phyloP scores from a whole-genome alignment of 2,888 invertebrate species.

The Macrophya alboannulata region DNA sequence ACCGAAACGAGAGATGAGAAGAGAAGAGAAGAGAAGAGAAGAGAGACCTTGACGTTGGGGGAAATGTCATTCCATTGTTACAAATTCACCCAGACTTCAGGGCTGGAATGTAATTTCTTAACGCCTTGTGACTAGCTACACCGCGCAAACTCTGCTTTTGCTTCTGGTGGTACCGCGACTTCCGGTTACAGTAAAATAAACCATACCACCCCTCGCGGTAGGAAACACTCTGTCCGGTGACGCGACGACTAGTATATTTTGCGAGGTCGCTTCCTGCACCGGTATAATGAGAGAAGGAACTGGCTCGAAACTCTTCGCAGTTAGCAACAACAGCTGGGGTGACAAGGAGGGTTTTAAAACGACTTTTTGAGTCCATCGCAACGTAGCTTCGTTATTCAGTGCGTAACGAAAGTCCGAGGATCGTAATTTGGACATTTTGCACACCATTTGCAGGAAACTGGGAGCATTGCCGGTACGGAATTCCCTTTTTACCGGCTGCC shows the following conservation, averaged over 20 bases:
- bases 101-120: background rate
- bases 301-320: background rate
- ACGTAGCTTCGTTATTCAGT: constrained; percentile 60
- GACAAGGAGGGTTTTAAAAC: constrained; percentile 76
- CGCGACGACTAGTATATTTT: background rate
- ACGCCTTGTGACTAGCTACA: background rate
- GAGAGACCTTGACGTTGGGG: too few species aligned
- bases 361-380: constrained; percentile 76
- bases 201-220: background rate
- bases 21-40: background rate
- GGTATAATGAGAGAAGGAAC: background rate
- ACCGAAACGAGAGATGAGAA: background rate
- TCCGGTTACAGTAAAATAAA: background rate
- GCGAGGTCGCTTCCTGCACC: background rate
- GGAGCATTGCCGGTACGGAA: background rate
- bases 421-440: background rate
- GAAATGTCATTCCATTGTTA: background rate
- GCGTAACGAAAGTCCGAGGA: background rate
- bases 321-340: constrained; percentile 50
- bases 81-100: background rate
- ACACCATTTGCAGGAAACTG: background rate
- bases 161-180: background rate
- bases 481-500: background rate
- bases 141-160: too few species aligned
- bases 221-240: background rate